Conservation (phyloP, 2,888 invertebrate genomes). For the Caenorhabditis sinica region DNA sequence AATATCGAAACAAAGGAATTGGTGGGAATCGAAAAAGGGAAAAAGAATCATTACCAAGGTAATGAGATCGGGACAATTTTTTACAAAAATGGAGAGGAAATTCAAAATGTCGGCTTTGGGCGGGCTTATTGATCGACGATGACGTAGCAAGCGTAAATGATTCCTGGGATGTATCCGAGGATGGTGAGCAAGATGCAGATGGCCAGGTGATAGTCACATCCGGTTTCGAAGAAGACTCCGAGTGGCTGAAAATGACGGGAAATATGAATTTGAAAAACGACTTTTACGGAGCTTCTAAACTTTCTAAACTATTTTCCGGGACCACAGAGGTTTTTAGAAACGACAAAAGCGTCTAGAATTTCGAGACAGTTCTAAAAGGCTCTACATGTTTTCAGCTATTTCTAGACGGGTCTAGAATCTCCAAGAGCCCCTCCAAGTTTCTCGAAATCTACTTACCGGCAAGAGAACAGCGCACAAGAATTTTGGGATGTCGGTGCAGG, state of each 20-base stretch:
- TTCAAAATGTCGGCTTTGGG: background rate
- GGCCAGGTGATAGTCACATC: constrained; percentile 73
- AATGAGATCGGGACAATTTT: background rate
- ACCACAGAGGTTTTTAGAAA: too few relatives aligned
- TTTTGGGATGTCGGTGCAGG: constrained; percentile 72
- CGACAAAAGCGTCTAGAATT: too few relatives aligned
- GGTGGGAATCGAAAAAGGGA: too few relatives aligned
- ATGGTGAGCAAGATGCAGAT: constrained; percentile 77
- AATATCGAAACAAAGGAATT: too few relatives aligned
- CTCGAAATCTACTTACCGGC: constrained; percentile 58
- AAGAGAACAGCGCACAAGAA: constrained; percentile 72
- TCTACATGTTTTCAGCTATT: too few relatives aligned
- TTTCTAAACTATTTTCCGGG: too few relatives aligned
- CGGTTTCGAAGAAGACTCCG: constrained; percentile 76
- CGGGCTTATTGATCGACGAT: constrained; percentile 27
- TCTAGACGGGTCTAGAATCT: background rate
- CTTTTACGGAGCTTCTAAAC: background rate
- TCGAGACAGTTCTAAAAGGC: too few relatives aligned
- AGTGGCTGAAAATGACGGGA: constrained; percentile 68
- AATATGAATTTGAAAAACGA: background rate
- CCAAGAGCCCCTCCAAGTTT: background rate
- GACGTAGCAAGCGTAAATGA: constrained; percentile 70
- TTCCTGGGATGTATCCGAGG: constrained; percentile 77
- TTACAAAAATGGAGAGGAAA: background rate
- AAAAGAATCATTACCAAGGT: constrained; percentile 4